phyloP scores from a whole-genome alignment of 1,140 invertebrate genomes.

The Adoxophyes honmai region DNA sequence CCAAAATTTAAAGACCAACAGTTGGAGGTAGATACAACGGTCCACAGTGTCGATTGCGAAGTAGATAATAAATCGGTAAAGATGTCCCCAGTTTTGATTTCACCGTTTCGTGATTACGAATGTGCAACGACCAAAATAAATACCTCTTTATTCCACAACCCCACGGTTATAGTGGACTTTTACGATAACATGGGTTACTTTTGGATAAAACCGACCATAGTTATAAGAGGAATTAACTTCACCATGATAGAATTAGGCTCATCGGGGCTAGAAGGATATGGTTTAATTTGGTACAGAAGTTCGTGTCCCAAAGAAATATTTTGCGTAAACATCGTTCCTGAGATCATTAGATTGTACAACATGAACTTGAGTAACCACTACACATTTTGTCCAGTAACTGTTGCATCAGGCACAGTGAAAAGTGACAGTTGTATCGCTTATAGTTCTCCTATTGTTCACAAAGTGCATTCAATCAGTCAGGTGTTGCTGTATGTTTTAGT shows the following conservation, averaged over 20 bases:
- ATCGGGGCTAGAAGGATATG: constrained; percentile 22
- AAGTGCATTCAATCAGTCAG: no score
- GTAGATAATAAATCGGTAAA: constrained; percentile 1
- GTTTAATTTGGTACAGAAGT: constrained; percentile 57
- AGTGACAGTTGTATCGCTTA: constrained; percentile 36
- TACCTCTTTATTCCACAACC: not conserved
- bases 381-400: constrained; percentile 52
- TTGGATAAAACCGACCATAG: constrained; percentile 44
- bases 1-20: not conserved
- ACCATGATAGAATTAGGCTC: constrained; percentile 44
- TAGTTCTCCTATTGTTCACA: not conserved
- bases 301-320: constrained; percentile 43
- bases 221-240: constrained; percentile 26
- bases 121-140: constrained; percentile 25
- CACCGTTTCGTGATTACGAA: constrained; percentile 15
- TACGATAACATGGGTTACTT: not conserved
- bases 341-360: constrained; percentile 45
- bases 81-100: not conserved
- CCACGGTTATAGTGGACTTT: not conserved
- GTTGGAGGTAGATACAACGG: not conserved
- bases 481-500: not conserved
- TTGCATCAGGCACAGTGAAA: constrained; percentile 18
- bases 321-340: constrained; percentile 46
- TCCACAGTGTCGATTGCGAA: not conserved
- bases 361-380: constrained; percentile 36